A percentile compares a stretch with the other conserved stretches of the same genome.
phyloP scores from a whole-genome alignment of 2,113 vertebrate species.

The Rhinichthys klamathensis region DNA sequence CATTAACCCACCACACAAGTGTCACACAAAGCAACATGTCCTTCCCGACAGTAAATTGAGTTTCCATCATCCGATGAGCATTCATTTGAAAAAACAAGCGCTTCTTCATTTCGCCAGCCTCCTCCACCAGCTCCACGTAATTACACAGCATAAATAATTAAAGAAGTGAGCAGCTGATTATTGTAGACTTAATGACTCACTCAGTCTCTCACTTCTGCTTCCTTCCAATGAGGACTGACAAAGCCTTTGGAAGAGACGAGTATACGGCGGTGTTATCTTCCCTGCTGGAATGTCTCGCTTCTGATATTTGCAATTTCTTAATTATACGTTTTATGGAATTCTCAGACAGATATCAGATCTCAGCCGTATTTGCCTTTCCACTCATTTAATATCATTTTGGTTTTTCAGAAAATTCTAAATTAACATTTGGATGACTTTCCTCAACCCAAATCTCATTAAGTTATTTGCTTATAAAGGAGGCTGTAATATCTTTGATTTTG shows the following conservation, averaged over 20 bases:
- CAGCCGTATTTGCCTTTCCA: not conserved
- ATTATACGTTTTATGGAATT: constrained; percentile 13
- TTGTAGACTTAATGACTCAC: constrained; percentile 47
- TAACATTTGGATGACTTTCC: not conserved
- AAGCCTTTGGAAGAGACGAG: not conserved
- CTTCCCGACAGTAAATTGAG: constrained; percentile 3
- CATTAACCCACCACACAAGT: constrained; percentile 1
- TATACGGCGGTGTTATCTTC: not conserved
- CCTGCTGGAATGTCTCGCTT: not conserved
- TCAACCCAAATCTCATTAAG: not conserved
- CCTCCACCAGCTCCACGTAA: constrained; percentile 11
- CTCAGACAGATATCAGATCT: not conserved
- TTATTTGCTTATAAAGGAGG: not conserved
- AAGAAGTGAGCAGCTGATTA: constrained; percentile 44
- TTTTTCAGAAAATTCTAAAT: not conserved
- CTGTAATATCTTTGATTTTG: not conserved
- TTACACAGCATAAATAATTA: constrained; percentile 53
- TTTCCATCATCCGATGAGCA: constrained; percentile 40
- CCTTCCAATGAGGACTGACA: not conserved
- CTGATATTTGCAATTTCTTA: not conserved
- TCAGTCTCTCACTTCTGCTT: constrained; percentile 17
- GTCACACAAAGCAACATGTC: not conserved
- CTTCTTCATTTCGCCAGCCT: constrained; percentile 11
- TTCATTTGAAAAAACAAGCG: constrained; percentile 28
- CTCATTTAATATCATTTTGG: not conserved